Evolutionary conservation across 2,797 vertebrate genomes (phyloP).

Genomic region (Siniperca undulata): DNA sequence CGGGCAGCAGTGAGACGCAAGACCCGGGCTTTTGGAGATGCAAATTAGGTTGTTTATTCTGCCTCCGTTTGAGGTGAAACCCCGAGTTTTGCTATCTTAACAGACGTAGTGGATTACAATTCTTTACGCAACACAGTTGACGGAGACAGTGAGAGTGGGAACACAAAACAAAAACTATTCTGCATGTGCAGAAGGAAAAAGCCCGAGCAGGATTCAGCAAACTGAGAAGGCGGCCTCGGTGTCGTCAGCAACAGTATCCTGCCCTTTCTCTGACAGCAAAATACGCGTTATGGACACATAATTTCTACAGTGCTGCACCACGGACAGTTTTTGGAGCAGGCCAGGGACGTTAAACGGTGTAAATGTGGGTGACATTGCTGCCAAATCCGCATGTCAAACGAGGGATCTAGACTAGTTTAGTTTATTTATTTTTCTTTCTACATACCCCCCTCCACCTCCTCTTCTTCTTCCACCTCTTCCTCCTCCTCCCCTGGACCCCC

Average conservation of each 20-base stretch:
- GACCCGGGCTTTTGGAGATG: constrained; percentile 81
- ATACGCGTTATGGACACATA: constrained; percentile 77
- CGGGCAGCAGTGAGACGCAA: constrained; percentile 84
- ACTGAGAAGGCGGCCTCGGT: constrained; percentile 77
- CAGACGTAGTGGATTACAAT: constrained; percentile 68
- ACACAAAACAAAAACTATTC: constrained; percentile 43
- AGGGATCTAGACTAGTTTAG: constrained; percentile 73
- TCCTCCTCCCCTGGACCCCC: constrained; percentile 80
- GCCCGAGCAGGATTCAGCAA: constrained; percentile 67
- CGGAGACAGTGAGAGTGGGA: not conserved
- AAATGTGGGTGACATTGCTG: constrained; percentile 71
- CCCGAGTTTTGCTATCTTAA: constrained; percentile 43
- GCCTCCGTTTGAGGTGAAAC: constrained; percentile 72
- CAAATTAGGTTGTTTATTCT: constrained; percentile 67
- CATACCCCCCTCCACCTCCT: constrained; percentile 52
- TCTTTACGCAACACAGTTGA: constrained; percentile 10
- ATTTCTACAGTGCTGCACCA: constrained; percentile 46
- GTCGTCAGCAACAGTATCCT: constrained; percentile 80
- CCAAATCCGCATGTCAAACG: constrained; percentile 76
- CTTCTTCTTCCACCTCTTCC: constrained; percentile 48
- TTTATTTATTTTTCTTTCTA: constrained; percentile 71
- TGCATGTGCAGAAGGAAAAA: constrained; percentile 69
- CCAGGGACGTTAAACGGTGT: constrained; percentile 55
- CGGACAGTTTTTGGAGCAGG: constrained; percentile 44
- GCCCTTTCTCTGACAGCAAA: constrained; percentile 77